These are phyloP conservation scores for Dexiosoma caninum DNA, from an alignment of 2,888 invertebrate species.

Conservation along the genomic window DNA sequence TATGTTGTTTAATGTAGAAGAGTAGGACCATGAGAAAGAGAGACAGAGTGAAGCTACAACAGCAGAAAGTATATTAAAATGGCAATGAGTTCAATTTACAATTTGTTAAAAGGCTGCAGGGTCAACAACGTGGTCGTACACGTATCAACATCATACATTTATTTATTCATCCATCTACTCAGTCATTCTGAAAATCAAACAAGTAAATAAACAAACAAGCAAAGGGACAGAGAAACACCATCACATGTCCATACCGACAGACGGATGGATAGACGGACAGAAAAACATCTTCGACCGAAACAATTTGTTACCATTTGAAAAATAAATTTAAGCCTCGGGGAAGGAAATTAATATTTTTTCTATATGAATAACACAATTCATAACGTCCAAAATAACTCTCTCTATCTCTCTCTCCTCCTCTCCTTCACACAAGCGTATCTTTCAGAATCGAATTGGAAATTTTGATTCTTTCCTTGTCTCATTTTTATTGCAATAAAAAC, in stretches of 20 bases:
- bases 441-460: background rate
- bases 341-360: conserved; percentile 58
- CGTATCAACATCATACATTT: conserved; percentile 39
- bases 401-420: too few species aligned
- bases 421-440: background rate
- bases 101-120: conserved; percentile 63
- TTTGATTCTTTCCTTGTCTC: background rate
- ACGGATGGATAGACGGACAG: background rate
- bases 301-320: conserved; percentile 58
- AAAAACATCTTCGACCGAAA: conserved; percentile 18
- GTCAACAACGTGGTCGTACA: conserved; percentile 56
- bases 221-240: background rate
- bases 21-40: background rate
- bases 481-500: too few species aligned
- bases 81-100: conserved; percentile 61
- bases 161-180: conserved; percentile 3
- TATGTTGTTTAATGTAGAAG: conserved; percentile 26
- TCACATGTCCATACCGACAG: background rate
- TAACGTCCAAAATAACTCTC: background rate
- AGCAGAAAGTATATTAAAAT: conserved; percentile 36
- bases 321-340: conserved; percentile 58
- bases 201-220: conserved; percentile 12
- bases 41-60: background rate
- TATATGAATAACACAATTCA: conserved; percentile 39
- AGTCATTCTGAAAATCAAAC: background rate